A percentile compares a stretch with the other conserved stretches of the same genome.
Evolutionary conservation across 2,797 vertebrate genomes (phyloP).

Genomic region (Echiichthys vipera): DNA sequence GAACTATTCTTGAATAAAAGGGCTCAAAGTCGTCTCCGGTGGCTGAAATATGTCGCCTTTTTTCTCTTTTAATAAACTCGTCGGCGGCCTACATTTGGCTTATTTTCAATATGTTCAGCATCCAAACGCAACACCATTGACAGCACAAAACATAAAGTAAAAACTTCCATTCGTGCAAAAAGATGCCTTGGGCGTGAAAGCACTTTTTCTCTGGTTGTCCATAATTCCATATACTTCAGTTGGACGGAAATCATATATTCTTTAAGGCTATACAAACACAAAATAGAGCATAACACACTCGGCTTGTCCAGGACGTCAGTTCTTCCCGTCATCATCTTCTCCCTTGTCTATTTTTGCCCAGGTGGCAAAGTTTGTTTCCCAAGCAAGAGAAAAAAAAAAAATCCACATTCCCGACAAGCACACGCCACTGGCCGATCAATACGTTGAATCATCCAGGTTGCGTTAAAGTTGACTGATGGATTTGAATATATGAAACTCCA

Average conservation of each 20-base stretch:
- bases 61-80: slow-evolving; percentile 84
- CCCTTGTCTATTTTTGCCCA: slow-evolving; percentile 73
- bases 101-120: slow-evolving; percentile 88
- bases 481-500: slow-evolving; percentile 89
- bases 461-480: slow-evolving; percentile 86
- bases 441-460: slow-evolving; percentile 90
- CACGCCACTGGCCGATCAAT: slow-evolving; percentile 85
- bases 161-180: slow-evolving; percentile 95
- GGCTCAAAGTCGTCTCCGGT: slow-evolving; percentile 81
- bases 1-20: slow-evolving; percentile 77
- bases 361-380: slow-evolving; percentile 85
- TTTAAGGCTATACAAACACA: slow-evolving; percentile 97
- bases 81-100: slow-evolving; percentile 86
- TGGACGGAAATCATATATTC: slow-evolving; percentile 87
- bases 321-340: slow-evolving; percentile 79
- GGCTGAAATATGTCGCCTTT: slow-evolving; percentile 85
- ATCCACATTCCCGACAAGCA: slow-evolving; percentile 83
- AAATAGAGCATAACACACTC: slow-evolving; percentile 90
- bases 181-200: slow-evolving; percentile 91
- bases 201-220: slow-evolving; percentile 93
- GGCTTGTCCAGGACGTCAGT: slow-evolving; percentile 75
- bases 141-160: slow-evolving; percentile 82
- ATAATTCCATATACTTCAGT: slow-evolving; percentile 89
- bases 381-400: slow-evolving; percentile 92
- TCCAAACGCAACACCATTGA: slow-evolving; percentile 88